Base-by-base conservation (phyloP, 2,113 vertebrate species). In the Nothocercus nigrocapillus region DNA sequence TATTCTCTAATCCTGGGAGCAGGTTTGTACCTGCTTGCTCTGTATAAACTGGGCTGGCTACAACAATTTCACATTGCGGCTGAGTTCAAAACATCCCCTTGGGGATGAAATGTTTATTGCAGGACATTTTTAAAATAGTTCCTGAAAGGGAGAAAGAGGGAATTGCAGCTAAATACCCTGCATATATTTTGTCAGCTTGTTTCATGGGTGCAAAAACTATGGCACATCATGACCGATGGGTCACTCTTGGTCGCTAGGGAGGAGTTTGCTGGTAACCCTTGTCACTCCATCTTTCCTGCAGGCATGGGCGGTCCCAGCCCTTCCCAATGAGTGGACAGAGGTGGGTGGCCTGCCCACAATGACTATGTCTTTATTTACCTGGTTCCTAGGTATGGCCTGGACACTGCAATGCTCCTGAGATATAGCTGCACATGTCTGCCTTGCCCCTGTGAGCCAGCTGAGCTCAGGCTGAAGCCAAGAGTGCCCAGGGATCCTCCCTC, bases 11-110 rank as follows among this genome's bases (percentile, higher is more conserved):
- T 97, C 97, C 94, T 30, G 14, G 77, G 93, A 97, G 94, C 98
- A 98, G 97, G 98, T 96, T 97, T 28, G 72, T 97, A 98, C 98
- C 97, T 98, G 98, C 90, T 96, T 3, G 3, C 59, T 93, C 96
- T 94, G 91, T 88, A 83, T 93, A 92, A 96, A 96, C 54, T 91
- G 91, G 97, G 96, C 97, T 83, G 81, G 85, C 95, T 94, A 95
- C 95, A 94, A 96, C 40, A 76, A 97, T 95, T 96, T 92, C 85
- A 77, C 94, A 19, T 64, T 97, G 88, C 22, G 68, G 91, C 93
- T 87, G 94, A 96, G 91, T 92, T 97, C 85, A 63, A 95, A 96
- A 93, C 88, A 91, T 95, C 88, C 96, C 95, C 80, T 38, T 95
- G 76, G 89, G 92, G 97, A 95, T 75, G 32, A 84, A 96, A 92